phyloP scores from a whole-genome alignment of 2,888 invertebrate genomes.

The Linnaemya vulpina region DNA sequence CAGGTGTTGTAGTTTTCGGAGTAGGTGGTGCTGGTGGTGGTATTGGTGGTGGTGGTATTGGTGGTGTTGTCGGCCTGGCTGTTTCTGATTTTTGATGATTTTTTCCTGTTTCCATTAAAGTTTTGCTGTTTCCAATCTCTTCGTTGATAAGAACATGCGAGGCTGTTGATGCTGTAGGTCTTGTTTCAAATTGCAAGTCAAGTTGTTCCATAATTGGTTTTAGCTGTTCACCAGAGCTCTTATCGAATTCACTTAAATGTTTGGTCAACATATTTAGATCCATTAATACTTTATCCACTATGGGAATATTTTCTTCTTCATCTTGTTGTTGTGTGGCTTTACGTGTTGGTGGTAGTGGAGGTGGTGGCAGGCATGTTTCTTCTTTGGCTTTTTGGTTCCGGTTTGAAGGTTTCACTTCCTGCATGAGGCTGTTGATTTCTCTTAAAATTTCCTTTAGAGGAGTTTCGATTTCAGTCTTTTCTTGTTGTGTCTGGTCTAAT shows the following conservation, averaged over 20 bases:
- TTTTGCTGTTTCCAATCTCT: conserved; percentile 62
- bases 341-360: conserved; percentile 70
- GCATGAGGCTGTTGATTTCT: conserved; percentile 63
- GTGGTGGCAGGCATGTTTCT: conserved; percentile 16
- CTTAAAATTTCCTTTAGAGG: conserved; percentile 69
- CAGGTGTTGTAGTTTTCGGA: neutral
- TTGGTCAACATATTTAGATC: conserved; percentile 66
- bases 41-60: conserved; percentile 14
- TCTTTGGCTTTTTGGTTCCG: conserved; percentile 19
- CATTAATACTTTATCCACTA: conserved; percentile 64
- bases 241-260: conserved; percentile 65
- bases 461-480: conserved; percentile 40
- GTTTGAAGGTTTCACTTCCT: conserved; percentile 60
- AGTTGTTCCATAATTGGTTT: conserved; percentile 63
- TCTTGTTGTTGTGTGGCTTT: conserved; percentile 29
- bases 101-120: conserved; percentile 33
- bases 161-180: conserved; percentile 56
- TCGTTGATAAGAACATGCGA: conserved; percentile 76
- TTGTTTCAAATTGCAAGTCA: conserved; percentile 56
- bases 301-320: conserved; percentile 53
- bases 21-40: neutral
- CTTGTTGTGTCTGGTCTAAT: conserved; percentile 16
- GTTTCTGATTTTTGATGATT: conserved; percentile 20
- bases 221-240: conserved; percentile 32
- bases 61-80: conserved; percentile 6